These are phyloP conservation scores for Lepisosteus oculatus DNA, from an alignment of 2,113 vertebrate species.

Conservation along the genomic window DNA sequence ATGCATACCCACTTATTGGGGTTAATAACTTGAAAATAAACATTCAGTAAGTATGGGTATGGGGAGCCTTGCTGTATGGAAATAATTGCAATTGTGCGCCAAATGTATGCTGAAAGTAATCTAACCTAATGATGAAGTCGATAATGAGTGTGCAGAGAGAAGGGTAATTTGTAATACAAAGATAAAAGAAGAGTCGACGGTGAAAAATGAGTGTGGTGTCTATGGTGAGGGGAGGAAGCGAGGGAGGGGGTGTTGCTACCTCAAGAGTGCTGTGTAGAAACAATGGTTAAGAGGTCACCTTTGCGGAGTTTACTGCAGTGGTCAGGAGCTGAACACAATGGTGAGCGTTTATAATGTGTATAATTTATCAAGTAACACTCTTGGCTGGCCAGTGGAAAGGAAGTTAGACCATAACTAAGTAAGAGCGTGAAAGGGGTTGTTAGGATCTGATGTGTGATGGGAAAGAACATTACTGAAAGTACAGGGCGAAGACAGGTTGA, in stretches of 20 bases:
- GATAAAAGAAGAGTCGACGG: slow-evolving; percentile 60
- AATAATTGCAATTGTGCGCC: slow-evolving; percentile 34
- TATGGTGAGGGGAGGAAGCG: slow-evolving; percentile 48
- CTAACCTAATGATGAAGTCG: slow-evolving; percentile 51
- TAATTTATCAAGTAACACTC: slow-evolving; percentile 1
- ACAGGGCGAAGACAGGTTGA: background rate
- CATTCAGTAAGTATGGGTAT: too few species aligned
- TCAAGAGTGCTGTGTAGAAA: slow-evolving; percentile 15
- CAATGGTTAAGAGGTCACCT: too few species aligned
- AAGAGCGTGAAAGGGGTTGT: background rate
- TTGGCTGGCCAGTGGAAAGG: background rate
- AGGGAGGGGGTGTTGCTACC: slow-evolving; percentile 19
- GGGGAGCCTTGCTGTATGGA: slow-evolving; percentile 19
- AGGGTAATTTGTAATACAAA: slow-evolving; percentile 56
- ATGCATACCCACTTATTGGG: too few species aligned
- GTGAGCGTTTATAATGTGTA: too few species aligned
- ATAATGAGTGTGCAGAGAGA: slow-evolving; percentile 60
- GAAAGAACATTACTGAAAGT: background rate
- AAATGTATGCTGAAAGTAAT: slow-evolving; percentile 52
- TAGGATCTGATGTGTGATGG: background rate
- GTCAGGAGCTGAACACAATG: too few species aligned
- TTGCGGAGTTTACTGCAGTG: too few species aligned
- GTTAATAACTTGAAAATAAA: too few species aligned
- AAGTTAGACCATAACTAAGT: background rate
- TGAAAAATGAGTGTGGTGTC: slow-evolving; percentile 58